Evolutionary conservation across 1,140 invertebrate genomes (phyloP).

Genomic region (Glomeris maerens): DNA sequence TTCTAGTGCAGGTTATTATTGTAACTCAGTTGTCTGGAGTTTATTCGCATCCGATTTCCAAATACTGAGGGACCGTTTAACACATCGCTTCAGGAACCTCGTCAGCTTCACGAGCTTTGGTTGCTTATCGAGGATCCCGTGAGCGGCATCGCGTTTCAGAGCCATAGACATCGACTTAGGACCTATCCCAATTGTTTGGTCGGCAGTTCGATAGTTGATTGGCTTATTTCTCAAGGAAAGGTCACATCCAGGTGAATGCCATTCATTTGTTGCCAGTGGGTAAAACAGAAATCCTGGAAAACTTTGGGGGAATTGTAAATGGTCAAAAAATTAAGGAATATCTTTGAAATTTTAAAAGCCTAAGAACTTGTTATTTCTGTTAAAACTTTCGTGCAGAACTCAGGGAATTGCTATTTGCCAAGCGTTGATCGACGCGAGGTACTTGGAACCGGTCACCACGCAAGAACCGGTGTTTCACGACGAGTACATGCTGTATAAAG

Average conservation of each 20-base stretch:
- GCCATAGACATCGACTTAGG: conserved; percentile 47
- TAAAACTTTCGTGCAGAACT: conserved; percentile 37
- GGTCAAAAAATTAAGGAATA: no score
- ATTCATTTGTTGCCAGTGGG: no score
- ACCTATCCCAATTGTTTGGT: conserved; percentile 51
- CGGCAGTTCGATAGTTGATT: conserved; percentile 58
- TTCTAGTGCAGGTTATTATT: no score
- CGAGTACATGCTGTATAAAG: conserved; percentile 43
- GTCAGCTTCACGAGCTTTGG: conserved; percentile 54
- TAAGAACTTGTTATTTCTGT: no score
- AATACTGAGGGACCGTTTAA: no score
- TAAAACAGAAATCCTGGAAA: no score
- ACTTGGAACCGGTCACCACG: conserved; percentile 53
- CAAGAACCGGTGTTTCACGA: conserved; percentile 39
- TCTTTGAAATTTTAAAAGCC: no score
- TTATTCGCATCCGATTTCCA: no score
- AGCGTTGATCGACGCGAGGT: conserved; percentile 58
- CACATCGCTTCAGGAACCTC: conserved; percentile 57
- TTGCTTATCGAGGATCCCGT: conserved; percentile 49
- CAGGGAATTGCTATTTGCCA: conserved; percentile 68
- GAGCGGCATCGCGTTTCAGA: conserved; percentile 44
- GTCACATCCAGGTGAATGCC: conserved; percentile 42
- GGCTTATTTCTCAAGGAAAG: conserved; percentile 55
- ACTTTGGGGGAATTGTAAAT: no score
- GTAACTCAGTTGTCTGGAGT: no score